These are phyloP conservation scores for Pedetes capensis DNA, from an alignment of 2,113 vertebrate genomes.

Conservation along the genomic window DNA sequence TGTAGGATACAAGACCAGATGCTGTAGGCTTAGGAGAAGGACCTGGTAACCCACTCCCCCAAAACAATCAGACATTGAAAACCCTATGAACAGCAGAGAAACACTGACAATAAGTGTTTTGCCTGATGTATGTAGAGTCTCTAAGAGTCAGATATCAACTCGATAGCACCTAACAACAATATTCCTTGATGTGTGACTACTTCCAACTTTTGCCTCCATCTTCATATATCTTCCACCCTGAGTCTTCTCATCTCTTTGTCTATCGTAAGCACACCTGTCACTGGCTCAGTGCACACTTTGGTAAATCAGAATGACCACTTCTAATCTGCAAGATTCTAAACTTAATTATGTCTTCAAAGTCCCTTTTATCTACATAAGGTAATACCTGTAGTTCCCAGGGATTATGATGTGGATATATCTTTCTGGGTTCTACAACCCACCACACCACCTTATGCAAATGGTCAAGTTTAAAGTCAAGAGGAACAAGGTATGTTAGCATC, in stretches of 20 bases:
- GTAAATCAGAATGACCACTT: neutral
- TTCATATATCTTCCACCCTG: neutral
- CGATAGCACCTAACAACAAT: no score
- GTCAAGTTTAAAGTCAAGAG: neutral
- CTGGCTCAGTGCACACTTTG: neutral
- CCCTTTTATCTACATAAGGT: neutral
- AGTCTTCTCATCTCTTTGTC: neutral
- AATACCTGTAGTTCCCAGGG: neutral
- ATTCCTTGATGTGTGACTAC: neutral
- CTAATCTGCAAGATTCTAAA: neutral
- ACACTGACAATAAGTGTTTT: no score
- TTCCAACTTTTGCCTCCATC: fast-evolving
- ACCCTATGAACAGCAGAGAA: no score
- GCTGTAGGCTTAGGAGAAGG: no score
- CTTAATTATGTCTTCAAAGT: neutral
- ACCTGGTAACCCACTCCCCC: no score
- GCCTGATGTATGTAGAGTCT: no score
- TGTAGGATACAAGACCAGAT: no score
- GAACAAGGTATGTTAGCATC: no score
- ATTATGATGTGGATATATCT: neutral
- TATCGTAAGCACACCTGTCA: neutral
- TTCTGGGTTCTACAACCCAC: neutral
- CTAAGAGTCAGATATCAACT: no score
- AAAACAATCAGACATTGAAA: no score
- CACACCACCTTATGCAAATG: neutral